Percentiles rank a stretch among this genome's conserved stretches.
Conservation (phyloP, 1,140 invertebrate species). For the Drosophila truncata region DNA sequence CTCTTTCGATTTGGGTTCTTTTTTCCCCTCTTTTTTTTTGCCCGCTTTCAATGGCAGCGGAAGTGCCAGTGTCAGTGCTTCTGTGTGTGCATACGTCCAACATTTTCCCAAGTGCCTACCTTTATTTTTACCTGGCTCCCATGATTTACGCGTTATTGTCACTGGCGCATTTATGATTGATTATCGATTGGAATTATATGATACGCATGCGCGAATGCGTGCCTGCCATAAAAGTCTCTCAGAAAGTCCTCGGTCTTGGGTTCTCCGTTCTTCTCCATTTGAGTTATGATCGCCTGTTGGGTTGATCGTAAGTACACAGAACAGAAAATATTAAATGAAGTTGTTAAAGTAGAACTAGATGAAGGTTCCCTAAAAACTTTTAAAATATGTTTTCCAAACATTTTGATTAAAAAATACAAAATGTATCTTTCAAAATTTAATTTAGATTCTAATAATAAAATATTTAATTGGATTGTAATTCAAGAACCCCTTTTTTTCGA, state of each 20-base stretch:
- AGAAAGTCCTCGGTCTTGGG: not conserved
- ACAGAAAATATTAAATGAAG: not conserved
- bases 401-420: no score
- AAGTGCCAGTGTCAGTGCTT: slow-evolving; percentile 52
- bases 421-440: no score
- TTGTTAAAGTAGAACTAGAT: not conserved
- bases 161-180: slow-evolving; percentile 84
- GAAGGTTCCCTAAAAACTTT: not conserved
- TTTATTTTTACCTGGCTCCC: slow-evolving; percentile 50
- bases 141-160: slow-evolving; percentile 83
- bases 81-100: slow-evolving; percentile 27
- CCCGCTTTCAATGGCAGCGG: slow-evolving; percentile 69
- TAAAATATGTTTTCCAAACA: not conserved
- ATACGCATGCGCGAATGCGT: slow-evolving; percentile 83
- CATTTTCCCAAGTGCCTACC: slow-evolving; percentile 30
- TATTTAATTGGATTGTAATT: no score
- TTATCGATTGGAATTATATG: slow-evolving; percentile 82
- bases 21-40: slow-evolving; percentile 22
- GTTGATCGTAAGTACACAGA: slow-evolving; percentile 12
- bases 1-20: slow-evolving; percentile 14
- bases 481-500: no score
- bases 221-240: slow-evolving; percentile 59
- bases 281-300: slow-evolving; percentile 54
- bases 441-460: no score
- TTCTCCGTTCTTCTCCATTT: slow-evolving; percentile 19